Base-by-base conservation (phyloP, 2,888 invertebrate genomes). In the Athrips mouffetella region DNA sequence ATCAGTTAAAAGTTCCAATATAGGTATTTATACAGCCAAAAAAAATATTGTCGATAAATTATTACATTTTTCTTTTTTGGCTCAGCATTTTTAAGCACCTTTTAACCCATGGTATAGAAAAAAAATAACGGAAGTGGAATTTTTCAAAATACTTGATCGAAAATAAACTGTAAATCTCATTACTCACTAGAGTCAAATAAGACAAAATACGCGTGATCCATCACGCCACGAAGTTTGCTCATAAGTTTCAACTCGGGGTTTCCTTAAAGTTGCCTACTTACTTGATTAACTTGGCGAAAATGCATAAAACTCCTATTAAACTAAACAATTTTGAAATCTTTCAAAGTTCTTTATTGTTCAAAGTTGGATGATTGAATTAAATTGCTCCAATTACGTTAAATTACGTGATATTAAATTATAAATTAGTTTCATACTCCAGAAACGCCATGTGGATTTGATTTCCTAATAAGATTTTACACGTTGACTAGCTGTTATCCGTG, bases 251-350 rank as follows among this genome's bases (percentile, higher is more conserved):
- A 45, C n/a, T 10, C 25, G 23, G n/a, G 42, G 29, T 42, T 29
- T 16, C 33, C 3, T 16, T n/a, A 37, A 37, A 7, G 6, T 37
- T 37, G 1, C 10, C 21, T 20, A 5, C 6, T 21, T n/a, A 18
- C n/a, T 37, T 37, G 37, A 37, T 37, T 37, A 18, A 37, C 37
- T 37, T 18, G n/a, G 37, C n/a, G 37, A 37, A 35, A 18, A 37
- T 37, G 37, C 37, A 37, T 21, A 18, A 21, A 45, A 45, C 25
- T 45, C 35, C 13, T 15, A 45, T 45, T 23, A 35, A 45, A 31
- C 35, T 35, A 45, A 35, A 37, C 37, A 37, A 37, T 10, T 11
- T 37, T 18, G 37, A 11, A 10, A 20, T 37, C 37, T 8, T 11
- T 21, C 21, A n/a, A 21, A 18, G 11, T 37, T 37, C 21, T 5